Base-by-base conservation (phyloP, 2,888 invertebrate species). In the Arctia plantaginis region DNA sequence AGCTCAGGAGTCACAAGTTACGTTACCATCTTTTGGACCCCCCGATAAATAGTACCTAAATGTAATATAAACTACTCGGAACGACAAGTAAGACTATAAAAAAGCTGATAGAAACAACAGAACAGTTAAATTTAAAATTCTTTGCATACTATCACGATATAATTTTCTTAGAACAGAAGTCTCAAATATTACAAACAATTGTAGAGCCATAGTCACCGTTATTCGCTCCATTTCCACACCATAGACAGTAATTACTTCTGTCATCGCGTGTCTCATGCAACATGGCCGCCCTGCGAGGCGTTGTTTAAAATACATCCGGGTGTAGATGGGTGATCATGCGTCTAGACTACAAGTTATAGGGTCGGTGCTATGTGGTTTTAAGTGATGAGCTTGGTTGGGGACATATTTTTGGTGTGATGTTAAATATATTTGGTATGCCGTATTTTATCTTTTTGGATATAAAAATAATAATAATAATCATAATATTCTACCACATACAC, bases 181-280 rank as follows among this genome's bases (percentile, higher is more conserved):
- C 47, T 44, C 7, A 47, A 47, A 64, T n/a, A 27, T 62, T 47
- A 65, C 64, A 71, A 65, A 47, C 64, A 66, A 72, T 51, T 66
- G 59, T n/a, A 75, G 69, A 47, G 77, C 83, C 83, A 80, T 78
- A 82, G 80, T 78, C 70, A 75, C 83, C 77, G 83, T 78, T 83
- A 82, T 62, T 73, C 72, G 83, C 73, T 78, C 83, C 71, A 74
- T 74, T 83, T 83, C 82, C 75, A 76, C 74, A 81, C 71, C 73
- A 75, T 69, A 70, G 72, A 70, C 82, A 74, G 65, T 76, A 75
- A 78, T 82, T 70, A 80, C 76, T 75, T 71, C 73, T 82, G 74
- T 69, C 35, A 66, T 83, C 66, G 83, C 83, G 83, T 83, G 83
- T 72, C 12, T 51, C 83, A 83, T 81, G 83, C 80, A 72, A 83